Evolutionary conservation across 2,797 vertebrate genomes (phyloP).

Genomic region (Gallinago solitaria): DNA sequence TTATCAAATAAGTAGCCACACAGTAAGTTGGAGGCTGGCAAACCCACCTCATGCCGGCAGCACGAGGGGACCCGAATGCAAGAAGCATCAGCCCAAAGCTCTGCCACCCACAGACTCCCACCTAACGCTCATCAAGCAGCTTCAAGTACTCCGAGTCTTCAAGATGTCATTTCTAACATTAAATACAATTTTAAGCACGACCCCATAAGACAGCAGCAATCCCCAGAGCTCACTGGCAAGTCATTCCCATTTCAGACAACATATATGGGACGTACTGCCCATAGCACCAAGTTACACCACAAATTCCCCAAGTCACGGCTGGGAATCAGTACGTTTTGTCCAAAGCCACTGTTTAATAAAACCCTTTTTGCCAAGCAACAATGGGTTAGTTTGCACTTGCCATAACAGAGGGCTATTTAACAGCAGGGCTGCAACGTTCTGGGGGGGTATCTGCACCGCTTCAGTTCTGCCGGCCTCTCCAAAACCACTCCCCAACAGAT

Average conservation of each 20-base stretch:
- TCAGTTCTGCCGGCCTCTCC: neutral
- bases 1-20: constrained; percentile 4
- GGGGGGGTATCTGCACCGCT: neutral
- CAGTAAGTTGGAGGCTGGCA: neutral
- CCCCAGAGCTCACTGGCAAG: neutral
- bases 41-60: neutral
- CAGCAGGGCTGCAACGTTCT: neutral
- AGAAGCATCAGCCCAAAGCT: neutral
- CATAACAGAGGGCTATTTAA: neutral
- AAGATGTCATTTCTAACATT: neutral
- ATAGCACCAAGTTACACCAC: neutral
- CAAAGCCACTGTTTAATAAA: neutral
- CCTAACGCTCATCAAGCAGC: constrained; percentile 10
- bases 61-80: neutral
- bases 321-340: neutral
- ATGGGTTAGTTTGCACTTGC: neutral
- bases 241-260: neutral
- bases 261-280: neutral
- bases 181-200: neutral
- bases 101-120: constrained; percentile 19
- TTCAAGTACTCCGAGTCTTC: neutral
- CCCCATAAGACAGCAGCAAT: neutral
- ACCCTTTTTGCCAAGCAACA: neutral
- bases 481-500: neutral
- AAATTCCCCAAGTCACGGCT: neutral